Base-by-base conservation (phyloP, 2,797 vertebrate genomes). In the Poecilia velifera region DNA sequence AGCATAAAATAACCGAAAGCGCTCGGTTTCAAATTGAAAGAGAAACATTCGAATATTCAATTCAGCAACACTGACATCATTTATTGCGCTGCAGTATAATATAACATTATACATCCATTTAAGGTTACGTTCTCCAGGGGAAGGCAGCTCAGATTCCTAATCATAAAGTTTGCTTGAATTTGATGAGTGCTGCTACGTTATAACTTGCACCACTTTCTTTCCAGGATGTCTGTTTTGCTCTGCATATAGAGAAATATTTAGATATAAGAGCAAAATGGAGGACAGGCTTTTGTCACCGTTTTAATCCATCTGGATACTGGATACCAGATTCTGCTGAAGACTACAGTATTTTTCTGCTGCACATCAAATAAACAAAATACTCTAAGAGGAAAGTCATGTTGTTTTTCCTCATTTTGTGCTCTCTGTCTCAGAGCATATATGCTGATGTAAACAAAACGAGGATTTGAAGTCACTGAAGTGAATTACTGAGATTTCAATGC, bases 341-440 rank as follows among this genome's bases (percentile, higher is more conserved):
- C 81, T 90, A 87, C 85, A 81, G 79, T 83, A 86, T 83, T 89
- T 86, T 87, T 83, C 82, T 89, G 87, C 84, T 86, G 83, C 0
- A n/a, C 77, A 80, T 87, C 82, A 87, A 90, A 92, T 84, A 49
- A 90, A 86, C 74, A 76, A 85, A 86, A 88, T 78, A 76, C 59
- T 80, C 45, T 74, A 78, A 81, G 31, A 62, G 53, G 68, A 74
- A 82, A 18, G 77, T 70, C 7, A 22, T 77, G 64, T 86, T 64
- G 84, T 89, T 88, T 86, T 74, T 84, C 76, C 76, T 87, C 45
- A 74, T 84, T 84, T 84, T 74, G 70, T 55, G 77, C 31, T 72
- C 80, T 80, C 76, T 49, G 47, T 71, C 46, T 7, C 80, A 3
- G 39, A 77, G 18, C 68, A 55, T n/a, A 74, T 74, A 81, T 64